Base-by-base conservation (phyloP, 2,888 invertebrate genomes). In the Leucozona laternaria region DNA sequence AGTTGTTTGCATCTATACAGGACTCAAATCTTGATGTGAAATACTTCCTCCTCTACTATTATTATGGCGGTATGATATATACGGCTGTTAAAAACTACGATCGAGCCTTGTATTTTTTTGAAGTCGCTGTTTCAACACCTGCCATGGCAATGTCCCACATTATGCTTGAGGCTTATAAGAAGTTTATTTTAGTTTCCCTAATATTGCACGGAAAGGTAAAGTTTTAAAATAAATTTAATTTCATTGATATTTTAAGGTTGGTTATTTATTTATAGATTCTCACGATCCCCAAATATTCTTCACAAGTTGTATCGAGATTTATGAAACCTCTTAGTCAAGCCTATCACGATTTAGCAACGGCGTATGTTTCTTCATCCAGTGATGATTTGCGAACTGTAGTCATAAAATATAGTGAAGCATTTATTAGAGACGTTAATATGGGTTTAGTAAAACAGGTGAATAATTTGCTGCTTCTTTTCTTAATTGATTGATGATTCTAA, bases 21-120 rank as follows among this genome's bases (percentile, higher is more conserved):
- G 96, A 90, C 95, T 96, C 88, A 94, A 95, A 91, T 96, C 90
- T 91, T 80, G 93, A 93, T 89, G 90, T 93, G 68, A 93, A 93
- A 90, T 96, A 97, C 92, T 98, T 98, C 91, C 94, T 99, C 70
- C 94, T 98, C 0, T 99, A 98, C 92, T 99, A 97, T 92, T 99
- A 99, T 92, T 99, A 99, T 91, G 98, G 98, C 79, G 99, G 99
- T 70, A 98, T 99, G 97, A 97, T 99, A 89, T 99, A 98, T 92
- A 96, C 98, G 75, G 97, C 97, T 13, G 93, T 98, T 90, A 98
- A 98, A 92, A 97, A 98, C 91, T 97, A 97, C 91, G 97, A 98
- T 89, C 94, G 98, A 90, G 98, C 98, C 10, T 93, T 98, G 84
- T 98, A 98, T 93, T 98, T 98, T 93, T 98, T 97, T 93, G 98